Evolutionary conservation across 2,888 invertebrate genomes (phyloP).

Genomic region (Ommatoiulus sabulosus): DNA sequence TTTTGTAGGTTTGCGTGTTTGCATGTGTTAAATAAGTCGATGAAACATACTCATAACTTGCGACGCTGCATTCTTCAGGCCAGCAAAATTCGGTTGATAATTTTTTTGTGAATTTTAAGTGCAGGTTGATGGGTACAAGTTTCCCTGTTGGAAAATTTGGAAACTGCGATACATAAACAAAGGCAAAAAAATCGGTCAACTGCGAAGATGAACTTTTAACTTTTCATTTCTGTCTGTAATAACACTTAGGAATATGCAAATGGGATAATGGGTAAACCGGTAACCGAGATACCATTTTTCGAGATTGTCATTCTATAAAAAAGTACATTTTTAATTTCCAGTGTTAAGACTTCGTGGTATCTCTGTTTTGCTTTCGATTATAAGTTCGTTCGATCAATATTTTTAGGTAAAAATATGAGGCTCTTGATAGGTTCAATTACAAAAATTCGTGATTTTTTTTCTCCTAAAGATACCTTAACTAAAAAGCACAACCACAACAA

Average conservation of each 20-base stretch:
- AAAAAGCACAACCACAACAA: no score
- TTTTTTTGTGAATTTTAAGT: neutral
- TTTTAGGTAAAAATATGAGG: no score
- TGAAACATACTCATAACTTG: neutral
- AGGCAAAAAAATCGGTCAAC: neutral
- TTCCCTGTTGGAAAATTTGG: neutral
- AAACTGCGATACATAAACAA: neutral
- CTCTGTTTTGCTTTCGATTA: no score
- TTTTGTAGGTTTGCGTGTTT: slow-evolving; percentile 1
- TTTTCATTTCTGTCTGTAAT: neutral
- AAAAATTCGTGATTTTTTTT: no score
- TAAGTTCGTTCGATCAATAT: no score
- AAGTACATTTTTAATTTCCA: no score
- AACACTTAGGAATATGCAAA: no score
- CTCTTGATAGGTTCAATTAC: no score
- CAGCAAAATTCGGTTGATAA: neutral
- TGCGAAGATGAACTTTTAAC: neutral
- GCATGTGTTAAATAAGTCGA: neutral
- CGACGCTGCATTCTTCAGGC: neutral
- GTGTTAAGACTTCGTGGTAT: no score
- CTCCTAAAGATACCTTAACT: no score
- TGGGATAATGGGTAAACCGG: neutral
- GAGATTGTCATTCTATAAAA: no score
- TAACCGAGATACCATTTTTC: no score
- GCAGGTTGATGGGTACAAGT: neutral